Evolutionary conservation across 2,888 invertebrate genomes (phyloP).

Genomic region (Luffia ferchaultella): DNA sequence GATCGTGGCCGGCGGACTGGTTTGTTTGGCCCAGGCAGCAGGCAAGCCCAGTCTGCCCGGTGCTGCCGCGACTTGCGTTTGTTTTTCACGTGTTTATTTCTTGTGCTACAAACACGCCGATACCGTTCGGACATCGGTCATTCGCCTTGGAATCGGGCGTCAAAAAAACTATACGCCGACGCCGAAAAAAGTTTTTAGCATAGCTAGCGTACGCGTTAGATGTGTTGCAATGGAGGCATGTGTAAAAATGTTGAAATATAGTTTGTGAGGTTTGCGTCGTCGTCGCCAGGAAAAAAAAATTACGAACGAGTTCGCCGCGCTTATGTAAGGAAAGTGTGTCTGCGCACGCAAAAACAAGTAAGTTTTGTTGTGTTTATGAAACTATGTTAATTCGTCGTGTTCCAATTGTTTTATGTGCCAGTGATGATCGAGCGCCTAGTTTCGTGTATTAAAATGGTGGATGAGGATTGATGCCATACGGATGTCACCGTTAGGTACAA

Average conservation of each 20-base stretch:
- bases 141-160: no score
- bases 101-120: no score
- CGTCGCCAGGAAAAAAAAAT: background rate
- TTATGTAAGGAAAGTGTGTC: conserved; percentile 40
- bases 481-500: background rate
- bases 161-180: no score
- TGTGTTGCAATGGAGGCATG: conserved; percentile 59
- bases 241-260: conserved; percentile 57
- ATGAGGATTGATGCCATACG: background rate
- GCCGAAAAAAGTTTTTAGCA: no score
- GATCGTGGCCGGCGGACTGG: no score
- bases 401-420: background rate
- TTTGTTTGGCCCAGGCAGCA: no score
- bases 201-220: no score
- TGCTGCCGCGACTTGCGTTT: no score
- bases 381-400: background rate
- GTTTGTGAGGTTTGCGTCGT: conserved; percentile 38
- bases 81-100: no score
- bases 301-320: conserved; percentile 45
- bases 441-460: background rate
- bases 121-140: no score
- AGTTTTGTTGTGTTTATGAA: background rate
- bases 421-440: background rate
- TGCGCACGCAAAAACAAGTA: background rate
- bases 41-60: no score